Evolutionary conservation across 2,888 invertebrate species (phyloP), one percentile per base, ranked within the genome.

Genomic region (Capitulum mitella): DNA sequence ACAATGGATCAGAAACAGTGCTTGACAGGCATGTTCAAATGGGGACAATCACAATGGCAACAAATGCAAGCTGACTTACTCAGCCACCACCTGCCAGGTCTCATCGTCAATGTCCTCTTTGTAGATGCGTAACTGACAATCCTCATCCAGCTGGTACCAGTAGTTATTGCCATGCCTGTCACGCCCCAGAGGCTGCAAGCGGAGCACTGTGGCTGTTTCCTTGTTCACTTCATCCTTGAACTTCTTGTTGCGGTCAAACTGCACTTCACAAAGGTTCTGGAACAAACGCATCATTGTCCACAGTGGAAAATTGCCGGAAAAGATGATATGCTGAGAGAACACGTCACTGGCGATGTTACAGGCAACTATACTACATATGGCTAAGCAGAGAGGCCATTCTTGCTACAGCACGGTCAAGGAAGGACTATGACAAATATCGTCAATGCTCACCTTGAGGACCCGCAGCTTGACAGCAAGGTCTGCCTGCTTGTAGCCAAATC

Each of bases 91-190:
- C 84, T 93, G 91, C 97, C 97, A 97, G 26, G 93, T 93, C 85
- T 98, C 96, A 85, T 98, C 98, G 86, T 98, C 98, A 82, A 93
- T 90, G 85, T 98, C 97, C 86, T 98, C 98, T 84, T 93, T 92
- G 86, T 97, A 99, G 77, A 99, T 90, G 82, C 95, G 90, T 81
- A 98, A 88, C 86, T 96, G 95, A 83, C 94, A 92, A 80, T 93
- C 92, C 81, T 92, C 90, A 86, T 98, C 95, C 79, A 93, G 89
- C 84, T 97, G 94, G 83, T 92, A 91, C 97, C 98, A 99, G 86
- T 99, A 99, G 12, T 92, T 90, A 85, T 94, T 90, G 0, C 99
- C 98, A 84, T 91, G 89, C 81, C 92, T 92, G 87, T 99, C 99
- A 82, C 92, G 89, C 3, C 99, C 99, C 80, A 98, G 88, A 0